phyloP scores from a whole-genome alignment of 2,113 vertebrate species.

The Mesocricetus auratus region DNA sequence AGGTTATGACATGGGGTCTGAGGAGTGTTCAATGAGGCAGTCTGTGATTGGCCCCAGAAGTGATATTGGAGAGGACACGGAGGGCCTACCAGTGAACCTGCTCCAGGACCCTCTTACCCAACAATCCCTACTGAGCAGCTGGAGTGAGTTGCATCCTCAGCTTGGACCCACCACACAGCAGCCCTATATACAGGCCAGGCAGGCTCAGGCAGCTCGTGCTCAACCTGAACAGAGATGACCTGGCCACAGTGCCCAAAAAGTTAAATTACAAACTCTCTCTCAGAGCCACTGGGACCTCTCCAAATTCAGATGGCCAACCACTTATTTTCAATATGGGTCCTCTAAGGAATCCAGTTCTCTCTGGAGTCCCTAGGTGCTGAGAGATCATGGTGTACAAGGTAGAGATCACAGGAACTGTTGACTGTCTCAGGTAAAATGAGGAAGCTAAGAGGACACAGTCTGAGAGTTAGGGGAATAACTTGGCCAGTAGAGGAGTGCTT shows the following conservation, averaged over 20 bases:
- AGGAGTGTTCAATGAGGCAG: background rate
- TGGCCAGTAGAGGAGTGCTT: too few species aligned
- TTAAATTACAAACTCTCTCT: background rate
- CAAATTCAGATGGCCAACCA: background rate
- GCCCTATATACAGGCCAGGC: background rate
- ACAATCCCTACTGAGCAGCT: background rate
- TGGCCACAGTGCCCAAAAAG: background rate
- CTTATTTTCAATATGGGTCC: background rate
- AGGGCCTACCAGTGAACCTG: background rate
- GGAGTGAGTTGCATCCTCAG: too few species aligned
- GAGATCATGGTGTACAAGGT: background rate
- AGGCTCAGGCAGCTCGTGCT: background rate
- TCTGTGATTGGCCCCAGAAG: background rate
- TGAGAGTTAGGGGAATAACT: background rate
- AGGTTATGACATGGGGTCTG: background rate
- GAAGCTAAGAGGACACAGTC: background rate
- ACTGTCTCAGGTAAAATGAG: background rate
- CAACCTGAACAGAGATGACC: background rate
- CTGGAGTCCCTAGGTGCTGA: fast-evolving
- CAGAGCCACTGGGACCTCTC: background rate
- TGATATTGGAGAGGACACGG: background rate
- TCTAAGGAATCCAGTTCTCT: background rate
- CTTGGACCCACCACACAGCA: background rate
- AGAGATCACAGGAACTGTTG: too few species aligned
- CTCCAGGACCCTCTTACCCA: background rate